These are phyloP conservation scores for Apoda limacodes DNA, from an alignment of 2,888 invertebrate species.

Conservation along the genomic window DNA sequence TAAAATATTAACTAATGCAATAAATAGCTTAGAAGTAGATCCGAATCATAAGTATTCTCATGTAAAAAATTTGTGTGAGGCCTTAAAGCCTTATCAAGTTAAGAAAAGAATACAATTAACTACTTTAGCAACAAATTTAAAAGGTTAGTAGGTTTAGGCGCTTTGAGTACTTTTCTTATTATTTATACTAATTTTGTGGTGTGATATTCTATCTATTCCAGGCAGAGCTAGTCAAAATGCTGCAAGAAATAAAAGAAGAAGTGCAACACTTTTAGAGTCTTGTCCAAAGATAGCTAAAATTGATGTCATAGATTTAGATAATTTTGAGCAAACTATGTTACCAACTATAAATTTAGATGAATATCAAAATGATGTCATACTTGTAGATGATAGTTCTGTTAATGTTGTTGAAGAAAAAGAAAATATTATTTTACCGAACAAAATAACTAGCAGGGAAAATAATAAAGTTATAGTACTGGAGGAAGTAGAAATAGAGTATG, in stretches of 20 bases:
- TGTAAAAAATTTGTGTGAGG: conserved; percentile 34
- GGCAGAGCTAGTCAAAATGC: conserved; percentile 2
- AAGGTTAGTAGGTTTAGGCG: conserved; percentile 18
- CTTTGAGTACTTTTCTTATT: no score
- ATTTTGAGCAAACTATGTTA: conserved; percentile 17
- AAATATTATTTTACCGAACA: no score
- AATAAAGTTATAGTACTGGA: no score
- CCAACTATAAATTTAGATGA: conserved; percentile 14
- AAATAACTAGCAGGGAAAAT: no score
- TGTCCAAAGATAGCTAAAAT: conserved; percentile 19
- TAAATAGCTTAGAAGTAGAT: conserved; percentile 23
- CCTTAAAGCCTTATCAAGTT: conserved; percentile 23
- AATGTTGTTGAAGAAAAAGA: no score
- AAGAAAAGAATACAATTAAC: conserved; percentile 32
- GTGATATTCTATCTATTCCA: no score
- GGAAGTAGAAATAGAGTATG: no score
- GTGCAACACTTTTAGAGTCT: conserved; percentile 1
- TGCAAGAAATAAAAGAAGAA: conserved; percentile 6
- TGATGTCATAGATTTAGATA: conserved; percentile 23
- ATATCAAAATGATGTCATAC: conserved; percentile 11
- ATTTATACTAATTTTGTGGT: no score
- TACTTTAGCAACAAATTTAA: conserved; percentile 27
- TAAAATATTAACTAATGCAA: conserved; percentile 23
- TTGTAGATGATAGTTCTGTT: conserved; percentile 2
- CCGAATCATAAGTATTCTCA: conserved; percentile 35